These are phyloP conservation scores for Beroe forskalii DNA, from an alignment of 37 sponge, comb jelly and placozoan genomes.

Conservation along the genomic window DNA sequence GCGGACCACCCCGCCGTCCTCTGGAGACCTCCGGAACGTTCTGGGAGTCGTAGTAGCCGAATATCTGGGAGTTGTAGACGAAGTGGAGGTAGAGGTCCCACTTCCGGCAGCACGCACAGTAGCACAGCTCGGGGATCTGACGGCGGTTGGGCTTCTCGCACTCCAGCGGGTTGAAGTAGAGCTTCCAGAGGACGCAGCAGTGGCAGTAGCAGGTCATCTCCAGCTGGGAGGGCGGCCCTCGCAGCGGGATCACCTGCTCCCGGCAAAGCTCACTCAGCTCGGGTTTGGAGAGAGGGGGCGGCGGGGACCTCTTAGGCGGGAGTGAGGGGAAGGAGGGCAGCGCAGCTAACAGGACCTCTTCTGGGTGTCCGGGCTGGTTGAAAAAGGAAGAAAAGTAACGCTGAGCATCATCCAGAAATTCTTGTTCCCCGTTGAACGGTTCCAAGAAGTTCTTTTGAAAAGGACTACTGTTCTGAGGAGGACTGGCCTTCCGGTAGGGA, in stretches of 20 bases:
- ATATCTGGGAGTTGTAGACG: slow-evolving; percentile 3
- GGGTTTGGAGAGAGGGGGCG: slow-evolving; percentile 16
- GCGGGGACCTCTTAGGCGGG: background rate
- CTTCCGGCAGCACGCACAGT: slow-evolving; percentile 27
- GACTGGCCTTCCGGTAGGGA: slow-evolving; percentile 37
- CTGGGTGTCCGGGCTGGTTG: slow-evolving; percentile 41
- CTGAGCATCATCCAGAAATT: slow-evolving; percentile 57
- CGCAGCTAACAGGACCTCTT: slow-evolving; percentile 12
- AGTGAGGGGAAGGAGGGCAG: slow-evolving; percentile 16
- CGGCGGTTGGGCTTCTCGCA: slow-evolving; percentile 10
- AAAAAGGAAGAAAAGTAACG: slow-evolving; percentile 50
- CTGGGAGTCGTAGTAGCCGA: slow-evolving; percentile 50
- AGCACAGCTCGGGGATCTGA: background rate
- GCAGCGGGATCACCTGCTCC: slow-evolving; percentile 32
- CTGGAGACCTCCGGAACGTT: background rate
- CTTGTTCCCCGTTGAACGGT: slow-evolving; percentile 60
- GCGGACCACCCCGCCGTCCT: no score
- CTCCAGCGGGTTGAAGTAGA: slow-evolving; percentile 23
- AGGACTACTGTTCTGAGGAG: background rate
- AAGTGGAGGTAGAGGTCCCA: slow-evolving; percentile 58
- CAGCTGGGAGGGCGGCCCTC: background rate
- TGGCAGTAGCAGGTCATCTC: background rate
- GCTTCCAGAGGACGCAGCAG: slow-evolving; percentile 41
- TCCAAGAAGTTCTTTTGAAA: background rate
- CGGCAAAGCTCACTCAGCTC: background rate